A percentile compares a stretch with the other conserved stretches of the same genome.
Conservation (phyloP, 1,140 invertebrate genomes). For the Atta texana region DNA sequence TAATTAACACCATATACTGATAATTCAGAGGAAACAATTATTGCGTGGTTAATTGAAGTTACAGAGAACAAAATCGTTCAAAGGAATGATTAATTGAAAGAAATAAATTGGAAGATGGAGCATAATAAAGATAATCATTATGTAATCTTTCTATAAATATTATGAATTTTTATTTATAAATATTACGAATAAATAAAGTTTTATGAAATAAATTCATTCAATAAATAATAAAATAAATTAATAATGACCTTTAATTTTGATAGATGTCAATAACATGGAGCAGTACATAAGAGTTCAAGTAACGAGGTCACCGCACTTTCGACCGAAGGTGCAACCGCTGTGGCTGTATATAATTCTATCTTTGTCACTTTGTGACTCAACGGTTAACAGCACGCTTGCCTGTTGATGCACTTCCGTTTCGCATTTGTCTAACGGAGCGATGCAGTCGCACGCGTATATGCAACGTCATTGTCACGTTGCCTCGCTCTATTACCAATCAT, state of each 20-base stretch:
- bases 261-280: background rate
- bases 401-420: slow-evolving; percentile 70
- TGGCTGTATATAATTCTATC: slow-evolving; percentile 45
- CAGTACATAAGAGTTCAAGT: background rate
- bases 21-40: background rate
- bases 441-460: slow-evolving; percentile 48
- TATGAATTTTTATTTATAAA: background rate
- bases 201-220: background rate
- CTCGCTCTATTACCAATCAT: slow-evolving; percentile 49
- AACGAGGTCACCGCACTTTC: slow-evolving; percentile 57
- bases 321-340: slow-evolving; percentile 29
- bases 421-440: slow-evolving; percentile 69
- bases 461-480: slow-evolving; percentile 63
- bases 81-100: background rate
- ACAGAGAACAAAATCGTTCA: background rate
- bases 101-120: background rate
- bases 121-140: background rate
- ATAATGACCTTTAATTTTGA: background rate
- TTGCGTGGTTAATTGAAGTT: background rate
- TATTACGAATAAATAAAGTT: background rate
- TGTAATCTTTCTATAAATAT: background rate
- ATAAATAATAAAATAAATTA: background rate
- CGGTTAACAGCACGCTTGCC: slow-evolving; percentile 61
- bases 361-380: slow-evolving; percentile 69
- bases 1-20: background rate